A percentile compares a stretch with the other conserved stretches of the same genome.
Conservation (phyloP, 2,113 vertebrate species). For the Rostratula benghalensis region DNA sequence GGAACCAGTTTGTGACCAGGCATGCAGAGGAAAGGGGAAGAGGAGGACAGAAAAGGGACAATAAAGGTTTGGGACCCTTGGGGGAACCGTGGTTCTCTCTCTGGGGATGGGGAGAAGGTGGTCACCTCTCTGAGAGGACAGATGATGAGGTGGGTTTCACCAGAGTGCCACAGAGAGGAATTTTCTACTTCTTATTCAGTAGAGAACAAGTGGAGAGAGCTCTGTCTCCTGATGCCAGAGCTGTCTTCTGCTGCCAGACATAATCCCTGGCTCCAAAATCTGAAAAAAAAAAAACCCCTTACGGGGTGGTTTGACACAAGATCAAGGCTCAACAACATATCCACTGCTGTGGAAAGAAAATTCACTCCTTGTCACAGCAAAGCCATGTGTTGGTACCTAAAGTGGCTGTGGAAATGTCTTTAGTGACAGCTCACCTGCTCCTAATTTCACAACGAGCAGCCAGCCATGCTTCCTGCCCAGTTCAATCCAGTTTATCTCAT, state of each 20-base stretch:
- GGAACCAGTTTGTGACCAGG: neutral
- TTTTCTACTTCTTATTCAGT: neutral
- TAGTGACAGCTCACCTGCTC: slow-evolving; percentile 14
- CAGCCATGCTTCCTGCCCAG: neutral
- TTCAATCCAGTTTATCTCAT: slow-evolving; percentile 31
- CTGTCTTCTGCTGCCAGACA: neutral
- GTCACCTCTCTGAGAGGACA: neutral
- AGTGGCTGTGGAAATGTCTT: neutral
- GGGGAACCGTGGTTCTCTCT: neutral
- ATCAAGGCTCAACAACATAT: neutral
- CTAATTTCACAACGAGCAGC: slow-evolving; percentile 16
- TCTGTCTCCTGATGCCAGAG: neutral
- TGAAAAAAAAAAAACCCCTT: neutral
- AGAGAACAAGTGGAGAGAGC: neutral
- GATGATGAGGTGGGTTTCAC: neutral
- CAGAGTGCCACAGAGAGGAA: neutral
- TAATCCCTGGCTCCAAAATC: neutral
- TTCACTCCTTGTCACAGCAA: slow-evolving; percentile 10
- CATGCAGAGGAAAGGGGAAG: neutral
- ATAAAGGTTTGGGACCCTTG: neutral
- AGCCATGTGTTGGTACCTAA: neutral
- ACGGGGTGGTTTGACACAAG: neutral
- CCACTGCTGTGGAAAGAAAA: neutral
- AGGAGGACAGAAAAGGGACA: neutral
- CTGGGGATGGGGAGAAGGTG: neutral